phyloP scores from a whole-genome alignment of 2,797 vertebrate species.

The Amphiprion clarkii region DNA sequence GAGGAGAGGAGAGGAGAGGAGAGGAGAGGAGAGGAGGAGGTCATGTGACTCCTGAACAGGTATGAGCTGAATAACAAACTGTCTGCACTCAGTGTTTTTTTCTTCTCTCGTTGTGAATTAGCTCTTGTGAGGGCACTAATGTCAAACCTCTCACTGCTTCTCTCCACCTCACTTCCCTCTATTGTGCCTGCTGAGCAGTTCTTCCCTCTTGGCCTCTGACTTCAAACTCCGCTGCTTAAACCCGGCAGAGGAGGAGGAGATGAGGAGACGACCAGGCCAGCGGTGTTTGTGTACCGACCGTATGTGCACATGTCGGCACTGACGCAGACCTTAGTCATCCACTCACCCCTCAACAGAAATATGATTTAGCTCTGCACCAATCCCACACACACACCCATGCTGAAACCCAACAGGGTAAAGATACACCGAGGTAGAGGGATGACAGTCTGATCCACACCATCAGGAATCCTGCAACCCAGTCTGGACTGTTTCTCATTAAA shows the following conservation, averaged over 20 bases:
- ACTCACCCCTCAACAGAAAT: conserved; percentile 60
- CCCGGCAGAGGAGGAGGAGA: not conserved
- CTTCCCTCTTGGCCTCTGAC: conserved; percentile 62
- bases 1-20: conserved; percentile 1
- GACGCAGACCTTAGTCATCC: conserved; percentile 60
- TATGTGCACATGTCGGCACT: conserved; percentile 3
- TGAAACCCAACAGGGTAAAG: conserved; percentile 34
- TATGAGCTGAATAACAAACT: conserved; percentile 79
- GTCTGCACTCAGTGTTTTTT: conserved; percentile 35
- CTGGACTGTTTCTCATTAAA: not conserved
- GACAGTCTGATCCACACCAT: not conserved
- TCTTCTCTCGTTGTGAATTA: conserved; percentile 57
- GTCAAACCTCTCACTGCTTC: conserved; percentile 56
- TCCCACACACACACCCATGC: conserved; percentile 16
- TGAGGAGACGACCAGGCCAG: not conserved
- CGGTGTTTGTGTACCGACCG: not conserved
- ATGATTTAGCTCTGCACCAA: conserved; percentile 63
- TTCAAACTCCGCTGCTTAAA: conserved; percentile 31
- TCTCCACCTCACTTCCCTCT: conserved; percentile 39
- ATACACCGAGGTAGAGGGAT: conserved; percentile 17
- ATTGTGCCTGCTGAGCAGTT: conserved; percentile 44
- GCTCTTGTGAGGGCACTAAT: conserved; percentile 57
- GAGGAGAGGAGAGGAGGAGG: not conserved
- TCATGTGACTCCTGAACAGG: conserved; percentile 55
- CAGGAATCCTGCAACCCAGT: not conserved